Evolutionary conservation across 1,140 invertebrate species (phyloP).

Genomic region (Cylas formicarius): DNA sequence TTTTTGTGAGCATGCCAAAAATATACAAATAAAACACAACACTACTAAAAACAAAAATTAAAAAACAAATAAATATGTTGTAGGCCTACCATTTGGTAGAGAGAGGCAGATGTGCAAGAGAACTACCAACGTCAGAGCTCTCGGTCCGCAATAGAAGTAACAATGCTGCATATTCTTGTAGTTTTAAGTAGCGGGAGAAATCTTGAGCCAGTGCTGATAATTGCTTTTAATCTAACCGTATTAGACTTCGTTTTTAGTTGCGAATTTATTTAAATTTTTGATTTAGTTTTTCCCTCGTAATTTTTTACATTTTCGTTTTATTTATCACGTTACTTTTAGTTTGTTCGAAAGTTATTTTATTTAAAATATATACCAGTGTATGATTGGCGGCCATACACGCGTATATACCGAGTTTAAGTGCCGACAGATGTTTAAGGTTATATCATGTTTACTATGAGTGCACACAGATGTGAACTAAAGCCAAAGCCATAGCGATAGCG

Average conservation of each 20-base stretch:
- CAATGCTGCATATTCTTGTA: constrained; percentile 39
- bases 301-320: constrained; percentile 11
- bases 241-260: constrained; percentile 19
- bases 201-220: constrained; percentile 30
- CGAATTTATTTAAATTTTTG: constrained; percentile 18
- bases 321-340: constrained; percentile 15
- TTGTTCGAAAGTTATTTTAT: constrained; percentile 10
- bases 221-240: constrained; percentile 13
- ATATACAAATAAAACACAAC: neutral
- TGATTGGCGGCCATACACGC: constrained; percentile 13
- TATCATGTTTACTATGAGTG: constrained; percentile 26
- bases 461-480: constrained; percentile 28
- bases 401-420: constrained; percentile 25
- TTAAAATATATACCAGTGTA: constrained; percentile 19
- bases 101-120: constrained; percentile 40
- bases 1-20: neutral
- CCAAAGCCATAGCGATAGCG: constrained; percentile 27
- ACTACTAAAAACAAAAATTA: constrained; percentile 10
- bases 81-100: constrained; percentile 39
- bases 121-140: constrained; percentile 38
- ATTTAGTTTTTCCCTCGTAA: constrained; percentile 12
- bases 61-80: no score
- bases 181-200: constrained; percentile 27
- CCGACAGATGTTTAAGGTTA: constrained; percentile 27
- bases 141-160: constrained; percentile 34